Base-by-base conservation (phyloP, 1,140 invertebrate species). In the Cardiocondyla obscurior region DNA sequence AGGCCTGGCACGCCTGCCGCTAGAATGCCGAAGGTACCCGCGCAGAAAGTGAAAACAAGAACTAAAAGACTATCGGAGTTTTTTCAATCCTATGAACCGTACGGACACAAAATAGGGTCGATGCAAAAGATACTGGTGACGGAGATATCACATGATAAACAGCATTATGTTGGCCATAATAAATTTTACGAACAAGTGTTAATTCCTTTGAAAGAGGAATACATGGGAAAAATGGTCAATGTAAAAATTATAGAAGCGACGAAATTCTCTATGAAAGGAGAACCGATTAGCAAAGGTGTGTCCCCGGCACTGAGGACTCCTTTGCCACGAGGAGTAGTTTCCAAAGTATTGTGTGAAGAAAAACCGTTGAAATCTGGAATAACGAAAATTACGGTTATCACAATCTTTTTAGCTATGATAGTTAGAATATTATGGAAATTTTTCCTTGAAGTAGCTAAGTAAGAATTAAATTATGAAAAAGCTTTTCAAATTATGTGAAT, bases 141-240 rank as follows among this genome's bases (percentile, higher is more conserved):
- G 0, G 99, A 99, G 94, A 93, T 97, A 58, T 98, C 99, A 0
- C 96, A 99, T 91, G 99, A 99, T 92, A 97, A 97, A 88, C 95
- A 97, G 51, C 97, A 98, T 94, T 99, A 96, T 91, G 99, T 99
- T 3, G 98, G 96, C 0, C 99, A 99, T 93, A 99, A 99, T 93
- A 98, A 99, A 92, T 97, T 94, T 90, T 99, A 99, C 92, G 98
- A 99, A 93, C 99, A 99, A 95, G 96, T 99, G 5, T 93, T 99
- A 46, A 95, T 99, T 0, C 97, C 97, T 0, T 97, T 97, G 93
- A 94, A 96, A 28, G 94, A 97, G 7, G 95, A 96, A 86, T 95
- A 96, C 22, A 95, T 99, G 95, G 98, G 98, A 0, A 97, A 97
- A 92, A 95, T 97, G 90, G 94, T 99, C 0, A 95, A 95, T 36